These are phyloP conservation scores for Actinia equina DNA, from an alignment of 64 coral and sea anemone genomes.

Conservation along the genomic window DNA sequence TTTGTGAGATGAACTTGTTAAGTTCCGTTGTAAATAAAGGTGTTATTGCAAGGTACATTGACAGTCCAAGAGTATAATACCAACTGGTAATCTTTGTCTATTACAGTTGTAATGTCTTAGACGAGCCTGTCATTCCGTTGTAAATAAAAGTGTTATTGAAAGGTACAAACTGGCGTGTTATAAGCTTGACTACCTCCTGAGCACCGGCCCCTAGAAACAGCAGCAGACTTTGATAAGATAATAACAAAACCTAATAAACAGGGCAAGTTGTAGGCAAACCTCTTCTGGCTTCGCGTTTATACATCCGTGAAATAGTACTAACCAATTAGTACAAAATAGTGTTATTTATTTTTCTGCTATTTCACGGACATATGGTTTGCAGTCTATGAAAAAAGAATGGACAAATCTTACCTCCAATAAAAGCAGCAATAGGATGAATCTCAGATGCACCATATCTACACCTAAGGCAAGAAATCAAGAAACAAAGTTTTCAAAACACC, in stretches of 20 bases:
- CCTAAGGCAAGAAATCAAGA: conserved; percentile 24
- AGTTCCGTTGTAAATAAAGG: conserved; percentile 86
- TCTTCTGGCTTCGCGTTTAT: too few species aligned
- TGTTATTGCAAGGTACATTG: conserved; percentile 82
- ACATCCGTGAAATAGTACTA: too few species aligned
- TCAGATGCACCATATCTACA: conserved; percentile 99
- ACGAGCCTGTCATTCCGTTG: conserved; percentile 91
- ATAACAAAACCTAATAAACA: neutral
- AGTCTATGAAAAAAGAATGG: neutral
- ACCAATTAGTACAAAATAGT: too few species aligned
- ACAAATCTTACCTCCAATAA: conserved; percentile 73
- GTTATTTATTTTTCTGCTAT: too few species aligned
- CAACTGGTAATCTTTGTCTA: neutral
- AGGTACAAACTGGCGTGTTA: conserved; percentile 93
- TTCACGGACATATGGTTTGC: too few species aligned
- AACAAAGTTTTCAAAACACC: neutral
- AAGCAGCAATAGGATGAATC: conserved; percentile 78
- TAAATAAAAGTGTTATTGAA: conserved; percentile 93
- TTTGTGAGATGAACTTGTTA: conserved; percentile 66
- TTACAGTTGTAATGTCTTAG: conserved; percentile 64
- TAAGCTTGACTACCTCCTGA: conserved; percentile 90
- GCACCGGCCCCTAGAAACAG: conserved; percentile 74
- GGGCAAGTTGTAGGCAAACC: neutral
- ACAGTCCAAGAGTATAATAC: too few species aligned
- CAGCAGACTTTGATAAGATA: neutral